These are phyloP conservation scores for Diorhabda sublineata DNA, from an alignment of 1,140 invertebrate species.

Conservation along the genomic window DNA sequence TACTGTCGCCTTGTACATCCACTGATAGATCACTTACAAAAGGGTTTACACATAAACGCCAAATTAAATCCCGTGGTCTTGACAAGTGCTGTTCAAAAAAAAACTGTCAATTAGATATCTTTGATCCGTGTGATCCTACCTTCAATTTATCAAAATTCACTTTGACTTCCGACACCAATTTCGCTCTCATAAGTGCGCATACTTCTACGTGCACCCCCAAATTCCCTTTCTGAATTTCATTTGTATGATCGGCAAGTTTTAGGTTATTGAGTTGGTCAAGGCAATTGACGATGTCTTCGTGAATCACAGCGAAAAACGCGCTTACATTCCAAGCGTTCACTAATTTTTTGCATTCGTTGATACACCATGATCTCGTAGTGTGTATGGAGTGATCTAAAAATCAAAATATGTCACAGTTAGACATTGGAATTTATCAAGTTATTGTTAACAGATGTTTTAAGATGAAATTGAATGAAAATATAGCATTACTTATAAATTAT, in stretches of 20 bases:
- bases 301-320: conserved; percentile 50
- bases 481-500: too few species aligned
- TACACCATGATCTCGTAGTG: conserved; percentile 68
- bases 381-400: conserved; percentile 68
- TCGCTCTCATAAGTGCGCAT: conserved; percentile 71
- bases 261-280: conserved; percentile 60
- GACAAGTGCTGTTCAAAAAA: too few species aligned
- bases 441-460: background rate
- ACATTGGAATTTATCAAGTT: background rate
- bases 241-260: conserved; percentile 59
- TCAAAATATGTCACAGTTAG: background rate
- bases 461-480: too few species aligned
- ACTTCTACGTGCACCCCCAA: conserved; percentile 56
- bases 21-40: too few species aligned
- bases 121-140: conserved; percentile 44
- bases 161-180: conserved; percentile 70
- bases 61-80: too few species aligned
- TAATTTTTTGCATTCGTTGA: conserved; percentile 62
- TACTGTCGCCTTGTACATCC: too few species aligned
- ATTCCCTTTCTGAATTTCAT: conserved; percentile 50
- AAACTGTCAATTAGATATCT: too few species aligned
- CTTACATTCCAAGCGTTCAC: conserved; percentile 70
- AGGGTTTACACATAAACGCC: too few species aligned
- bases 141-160: conserved; percentile 67
- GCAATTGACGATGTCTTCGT: conserved; percentile 64